phyloP scores from a whole-genome alignment of 2,113 vertebrate genomes.

The Copsychus sechellarum region DNA sequence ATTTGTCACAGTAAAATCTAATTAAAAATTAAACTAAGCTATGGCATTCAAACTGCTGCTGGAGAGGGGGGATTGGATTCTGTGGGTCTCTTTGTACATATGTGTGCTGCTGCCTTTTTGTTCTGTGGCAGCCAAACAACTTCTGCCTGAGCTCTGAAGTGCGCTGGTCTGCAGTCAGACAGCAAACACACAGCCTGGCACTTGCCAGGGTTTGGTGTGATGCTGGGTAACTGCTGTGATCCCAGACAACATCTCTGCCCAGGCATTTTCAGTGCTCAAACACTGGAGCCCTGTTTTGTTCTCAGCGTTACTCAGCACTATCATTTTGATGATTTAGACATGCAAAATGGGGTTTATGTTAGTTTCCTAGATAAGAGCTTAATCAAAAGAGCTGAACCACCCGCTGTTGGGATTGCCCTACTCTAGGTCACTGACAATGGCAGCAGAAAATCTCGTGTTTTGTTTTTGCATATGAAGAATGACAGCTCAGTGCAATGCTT shows the following conservation, averaged over 20 bases:
- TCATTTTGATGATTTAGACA: neutral
- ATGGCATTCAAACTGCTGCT: neutral
- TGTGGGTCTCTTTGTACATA: neutral
- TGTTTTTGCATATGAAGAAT: neutral
- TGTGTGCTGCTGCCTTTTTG: neutral
- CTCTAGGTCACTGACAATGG: neutral
- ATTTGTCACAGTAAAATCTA: conserved; percentile 33
- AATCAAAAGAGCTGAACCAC: neutral
- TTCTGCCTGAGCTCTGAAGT: neutral
- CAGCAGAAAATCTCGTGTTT: neutral
- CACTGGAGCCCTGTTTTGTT: neutral
- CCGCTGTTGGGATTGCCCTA: rapidly evolving
- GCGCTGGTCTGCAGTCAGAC: neutral
- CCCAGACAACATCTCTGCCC: neutral
- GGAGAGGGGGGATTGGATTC: neutral
- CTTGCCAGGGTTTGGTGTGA: neutral
- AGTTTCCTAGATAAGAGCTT: neutral
- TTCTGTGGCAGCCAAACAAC: neutral
- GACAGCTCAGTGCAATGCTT: neutral
- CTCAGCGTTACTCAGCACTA: rapidly evolving
- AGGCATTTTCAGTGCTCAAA: neutral
- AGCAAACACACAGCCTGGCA: neutral
- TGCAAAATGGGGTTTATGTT: neutral
- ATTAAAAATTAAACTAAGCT: conserved; percentile 52
- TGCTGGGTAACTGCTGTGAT: neutral